phyloP scores from a whole-genome alignment of 2,797 vertebrate genomes.

The Hydrophis major region DNA sequence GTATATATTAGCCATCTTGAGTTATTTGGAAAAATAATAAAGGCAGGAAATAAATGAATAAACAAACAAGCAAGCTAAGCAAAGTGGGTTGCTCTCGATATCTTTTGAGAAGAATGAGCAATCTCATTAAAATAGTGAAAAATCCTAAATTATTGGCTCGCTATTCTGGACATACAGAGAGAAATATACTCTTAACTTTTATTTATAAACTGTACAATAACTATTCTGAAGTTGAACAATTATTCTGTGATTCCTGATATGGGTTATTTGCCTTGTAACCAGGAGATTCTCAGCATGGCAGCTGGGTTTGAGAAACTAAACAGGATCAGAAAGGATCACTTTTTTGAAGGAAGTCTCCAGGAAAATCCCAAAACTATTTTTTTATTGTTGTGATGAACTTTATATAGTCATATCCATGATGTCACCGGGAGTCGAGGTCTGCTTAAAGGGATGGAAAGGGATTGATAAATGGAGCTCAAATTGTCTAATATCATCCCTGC shows the following conservation, averaged over 20 bases:
- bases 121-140: conserved; percentile 1
- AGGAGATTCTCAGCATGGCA: background rate
- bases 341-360: too few species aligned
- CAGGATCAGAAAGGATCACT: background rate
- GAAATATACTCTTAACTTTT: background rate
- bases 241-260: background rate
- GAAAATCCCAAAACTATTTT: background rate
- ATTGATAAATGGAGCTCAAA: background rate
- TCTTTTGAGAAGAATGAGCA: background rate
- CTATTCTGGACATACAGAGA: background rate
- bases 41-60: background rate
- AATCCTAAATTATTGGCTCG: background rate
- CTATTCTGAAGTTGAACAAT: background rate
- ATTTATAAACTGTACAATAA: background rate
- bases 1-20: background rate
- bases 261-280: background rate
- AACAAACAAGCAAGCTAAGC: background rate
- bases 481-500: background rate
- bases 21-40: background rate
- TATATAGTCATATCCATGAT: background rate
- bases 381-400: background rate
- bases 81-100: background rate
- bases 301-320: background rate
- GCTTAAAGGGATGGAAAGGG: background rate
- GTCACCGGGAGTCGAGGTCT: background rate